A percentile compares a stretch with the other conserved stretches of the same genome.
Conservation (phyloP, 2,888 invertebrate genomes). For the Amphipoea lucens region DNA sequence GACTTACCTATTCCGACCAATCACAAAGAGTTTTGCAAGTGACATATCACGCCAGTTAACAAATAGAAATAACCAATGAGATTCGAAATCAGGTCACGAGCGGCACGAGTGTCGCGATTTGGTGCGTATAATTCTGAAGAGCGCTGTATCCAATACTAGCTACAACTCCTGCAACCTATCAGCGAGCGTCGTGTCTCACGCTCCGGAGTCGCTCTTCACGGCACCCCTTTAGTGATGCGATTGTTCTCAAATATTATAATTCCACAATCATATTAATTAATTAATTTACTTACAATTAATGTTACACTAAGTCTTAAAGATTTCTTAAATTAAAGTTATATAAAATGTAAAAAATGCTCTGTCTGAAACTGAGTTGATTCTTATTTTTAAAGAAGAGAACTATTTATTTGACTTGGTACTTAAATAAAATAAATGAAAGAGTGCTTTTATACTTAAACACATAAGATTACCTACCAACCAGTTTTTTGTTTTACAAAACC, state of each 20-base stretch:
- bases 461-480: background rate
- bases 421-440: background rate
- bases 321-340: slow-evolving; percentile 3
- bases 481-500: background rate
- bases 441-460: background rate
- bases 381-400: background rate
- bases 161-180: background rate
- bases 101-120: background rate
- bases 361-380: background rate
- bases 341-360: background rate
- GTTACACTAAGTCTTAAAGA: background rate
- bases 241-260: background rate
- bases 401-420: background rate
- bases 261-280: background rate
- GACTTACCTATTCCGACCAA: background rate
- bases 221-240: background rate
- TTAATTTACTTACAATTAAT: background rate
- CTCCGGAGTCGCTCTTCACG: background rate
- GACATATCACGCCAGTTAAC: background rate
- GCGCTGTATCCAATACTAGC: background rate
- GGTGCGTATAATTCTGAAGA: background rate
- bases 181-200: background rate
- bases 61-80: background rate
- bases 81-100: background rate
- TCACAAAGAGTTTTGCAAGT: background rate